Evolutionary conservation across 2,113 vertebrate genomes (phyloP).

Genomic region (Morphnarchus princeps): DNA sequence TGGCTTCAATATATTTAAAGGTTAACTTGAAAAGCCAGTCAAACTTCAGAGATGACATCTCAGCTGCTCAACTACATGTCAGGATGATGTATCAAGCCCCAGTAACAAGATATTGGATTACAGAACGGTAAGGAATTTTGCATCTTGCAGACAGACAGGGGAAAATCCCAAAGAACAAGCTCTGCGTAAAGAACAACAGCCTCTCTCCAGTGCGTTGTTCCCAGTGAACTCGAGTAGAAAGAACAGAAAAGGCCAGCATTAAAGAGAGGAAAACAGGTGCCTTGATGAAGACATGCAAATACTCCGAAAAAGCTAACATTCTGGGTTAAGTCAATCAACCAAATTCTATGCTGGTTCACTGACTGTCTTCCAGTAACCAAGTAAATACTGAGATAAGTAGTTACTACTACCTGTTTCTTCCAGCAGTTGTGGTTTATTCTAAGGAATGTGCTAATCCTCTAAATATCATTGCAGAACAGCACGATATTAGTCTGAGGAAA

Average conservation of each 20-base stretch:
- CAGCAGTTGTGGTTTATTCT: neutral
- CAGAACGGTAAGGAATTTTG: neutral
- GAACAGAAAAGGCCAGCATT: neutral
- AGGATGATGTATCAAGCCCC: neutral
- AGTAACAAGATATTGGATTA: neutral
- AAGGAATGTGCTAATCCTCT: neutral
- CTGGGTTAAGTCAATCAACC: neutral
- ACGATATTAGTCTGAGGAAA: neutral
- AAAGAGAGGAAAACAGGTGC: neutral
- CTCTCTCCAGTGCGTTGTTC: neutral
- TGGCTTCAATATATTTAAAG: neutral
- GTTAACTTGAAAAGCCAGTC: slow-evolving; percentile 15
- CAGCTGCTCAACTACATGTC: neutral
- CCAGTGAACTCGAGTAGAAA: neutral
- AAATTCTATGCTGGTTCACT: neutral
- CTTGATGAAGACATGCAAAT: neutral
- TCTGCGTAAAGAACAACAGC: neutral
- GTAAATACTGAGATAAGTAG: fast-evolving
- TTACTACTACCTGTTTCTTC: neutral
- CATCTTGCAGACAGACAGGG: neutral
- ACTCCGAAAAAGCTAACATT: neutral
- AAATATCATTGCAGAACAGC: neutral
- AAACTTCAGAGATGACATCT: neutral
- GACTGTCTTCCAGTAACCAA: neutral
- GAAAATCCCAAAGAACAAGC: neutral